Percentiles rank a stretch among this genome's conserved stretches.
phyloP scores from a whole-genome alignment of 2,888 invertebrate species.

The Drosophila hamatofila region DNA sequence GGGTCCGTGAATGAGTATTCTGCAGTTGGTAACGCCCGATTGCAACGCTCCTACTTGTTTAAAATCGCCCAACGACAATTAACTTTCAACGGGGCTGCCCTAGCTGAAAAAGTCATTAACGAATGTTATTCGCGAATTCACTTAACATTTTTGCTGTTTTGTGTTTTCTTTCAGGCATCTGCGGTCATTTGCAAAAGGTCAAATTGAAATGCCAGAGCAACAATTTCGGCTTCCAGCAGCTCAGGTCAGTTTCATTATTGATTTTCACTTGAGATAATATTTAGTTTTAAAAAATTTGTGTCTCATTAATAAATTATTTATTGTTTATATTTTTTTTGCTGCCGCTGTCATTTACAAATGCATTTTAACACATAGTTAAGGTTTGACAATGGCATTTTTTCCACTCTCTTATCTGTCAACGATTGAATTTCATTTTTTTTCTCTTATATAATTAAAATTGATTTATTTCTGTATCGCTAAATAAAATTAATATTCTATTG shows the following conservation, averaged over 20 bases:
- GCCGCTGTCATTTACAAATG: conserved; percentile 33
- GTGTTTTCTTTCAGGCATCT: not conserved
- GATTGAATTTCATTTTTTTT: conserved; percentile 5
- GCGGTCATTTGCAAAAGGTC: conserved; percentile 70
- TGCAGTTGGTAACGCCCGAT: no score
- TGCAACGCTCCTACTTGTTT: not conserved
- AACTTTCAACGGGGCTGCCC: conserved; percentile 47
- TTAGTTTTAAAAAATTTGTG: conserved; percentile 28
- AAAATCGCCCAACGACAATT: conserved; percentile 37
- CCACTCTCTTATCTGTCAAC: conserved; percentile 19
- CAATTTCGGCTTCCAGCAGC: conserved; percentile 25
- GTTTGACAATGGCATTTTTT: not conserved
- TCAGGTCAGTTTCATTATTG: conserved; percentile 46
- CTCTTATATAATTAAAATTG: conserved; percentile 15
- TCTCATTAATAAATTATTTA: conserved; percentile 24
- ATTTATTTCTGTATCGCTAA: conserved; percentile 42
- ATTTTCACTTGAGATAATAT: conserved; percentile 38
- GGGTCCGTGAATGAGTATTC: no score
- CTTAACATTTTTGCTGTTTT: conserved; percentile 51
- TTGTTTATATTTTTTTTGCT: not conserved
- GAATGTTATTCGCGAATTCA: conserved; percentile 48
- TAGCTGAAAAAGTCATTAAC: conserved; percentile 51
- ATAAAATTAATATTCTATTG: conserved; percentile 52
- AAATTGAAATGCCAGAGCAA: conserved; percentile 31
- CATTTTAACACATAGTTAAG: conserved; percentile 24